Conservation (phyloP, 2,113 vertebrate species). For the Chaetodon trifascialis region DNA sequence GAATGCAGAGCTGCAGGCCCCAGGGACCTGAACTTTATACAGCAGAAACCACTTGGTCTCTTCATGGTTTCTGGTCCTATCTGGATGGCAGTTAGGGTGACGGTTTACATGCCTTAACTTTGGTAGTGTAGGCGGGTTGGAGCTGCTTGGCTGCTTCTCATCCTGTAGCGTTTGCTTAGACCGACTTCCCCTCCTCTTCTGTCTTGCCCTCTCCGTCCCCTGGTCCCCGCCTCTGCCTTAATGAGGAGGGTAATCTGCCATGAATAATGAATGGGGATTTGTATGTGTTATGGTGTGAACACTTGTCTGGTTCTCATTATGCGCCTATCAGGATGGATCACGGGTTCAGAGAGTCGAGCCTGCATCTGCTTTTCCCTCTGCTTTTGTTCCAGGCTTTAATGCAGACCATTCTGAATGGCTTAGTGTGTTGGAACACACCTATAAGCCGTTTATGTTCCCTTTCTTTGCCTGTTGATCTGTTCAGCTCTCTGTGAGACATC, state of each 20-base stretch:
- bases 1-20: constrained; percentile 50
- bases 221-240: constrained; percentile 68
- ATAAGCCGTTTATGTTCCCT: constrained; percentile 53
- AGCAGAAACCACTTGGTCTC: constrained; percentile 41
- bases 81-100: constrained; percentile 52
- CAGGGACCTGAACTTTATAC: constrained; percentile 63
- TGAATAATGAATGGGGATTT: constrained; percentile 85
- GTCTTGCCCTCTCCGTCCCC: constrained; percentile 44
- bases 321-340: constrained; percentile 79
- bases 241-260: constrained; percentile 83
- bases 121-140: constrained; percentile 11
- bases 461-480: constrained; percentile 40
- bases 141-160: constrained; percentile 34
- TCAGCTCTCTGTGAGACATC: constrained; percentile 42
- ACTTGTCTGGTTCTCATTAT: constrained; percentile 83
- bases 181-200: constrained; percentile 42
- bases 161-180: constrained; percentile 47
- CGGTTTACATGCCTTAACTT: constrained; percentile 37
- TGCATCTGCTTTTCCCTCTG: constrained; percentile 73
- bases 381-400: constrained; percentile 78
- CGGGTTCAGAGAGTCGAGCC: constrained; percentile 65
- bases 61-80: constrained; percentile 45
- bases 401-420: constrained; percentile 64
- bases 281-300: constrained; percentile 80
- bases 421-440: constrained; percentile 64